Evolutionary conservation across 30 jellyfish, hydroid and myxozoan genomes (phyloP).

Genomic region (Sanderia malayensis): DNA sequence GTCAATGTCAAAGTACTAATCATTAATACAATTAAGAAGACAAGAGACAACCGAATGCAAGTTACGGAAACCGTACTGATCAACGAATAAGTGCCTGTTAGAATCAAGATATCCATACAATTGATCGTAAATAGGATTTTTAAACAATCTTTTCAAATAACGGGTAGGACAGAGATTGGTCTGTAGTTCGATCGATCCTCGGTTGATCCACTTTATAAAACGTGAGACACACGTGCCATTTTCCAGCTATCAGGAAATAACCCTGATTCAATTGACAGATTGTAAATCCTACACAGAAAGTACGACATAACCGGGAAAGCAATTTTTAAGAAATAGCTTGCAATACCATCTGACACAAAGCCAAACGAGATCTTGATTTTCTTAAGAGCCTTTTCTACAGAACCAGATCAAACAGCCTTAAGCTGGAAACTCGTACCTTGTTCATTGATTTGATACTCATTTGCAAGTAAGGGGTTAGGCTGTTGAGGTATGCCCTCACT

Average conservation of each 20-base stretch:
- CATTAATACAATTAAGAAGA: slow-evolving; percentile 11
- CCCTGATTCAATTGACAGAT: no score
- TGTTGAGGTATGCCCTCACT: no score
- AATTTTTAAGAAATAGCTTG: no score
- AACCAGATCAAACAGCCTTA: no score
- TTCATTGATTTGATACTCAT: no score
- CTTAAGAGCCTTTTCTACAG: no score
- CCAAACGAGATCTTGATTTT: no score
- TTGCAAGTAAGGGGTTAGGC: no score
- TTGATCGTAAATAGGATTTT: slow-evolving; percentile 11
- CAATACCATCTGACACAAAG: no score
- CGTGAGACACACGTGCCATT: not conserved
- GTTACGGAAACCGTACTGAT: slow-evolving; percentile 22
- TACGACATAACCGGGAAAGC: no score
- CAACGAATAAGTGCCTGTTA: slow-evolving; percentile 1
- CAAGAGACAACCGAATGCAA: slow-evolving; percentile 19
- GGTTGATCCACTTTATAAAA: not conserved
- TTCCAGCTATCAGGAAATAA: not conserved
- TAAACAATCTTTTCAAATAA: slow-evolving; percentile 21
- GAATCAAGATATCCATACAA: slow-evolving; percentile 14
- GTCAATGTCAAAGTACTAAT: slow-evolving; percentile 26
- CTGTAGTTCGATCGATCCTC: slow-evolving; percentile 25
- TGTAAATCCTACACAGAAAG: no score
- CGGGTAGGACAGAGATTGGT: slow-evolving; percentile 27
- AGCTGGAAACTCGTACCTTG: no score